Base-by-base conservation (phyloP, 2,888 invertebrate species). In the Hylaea fasciaria region DNA sequence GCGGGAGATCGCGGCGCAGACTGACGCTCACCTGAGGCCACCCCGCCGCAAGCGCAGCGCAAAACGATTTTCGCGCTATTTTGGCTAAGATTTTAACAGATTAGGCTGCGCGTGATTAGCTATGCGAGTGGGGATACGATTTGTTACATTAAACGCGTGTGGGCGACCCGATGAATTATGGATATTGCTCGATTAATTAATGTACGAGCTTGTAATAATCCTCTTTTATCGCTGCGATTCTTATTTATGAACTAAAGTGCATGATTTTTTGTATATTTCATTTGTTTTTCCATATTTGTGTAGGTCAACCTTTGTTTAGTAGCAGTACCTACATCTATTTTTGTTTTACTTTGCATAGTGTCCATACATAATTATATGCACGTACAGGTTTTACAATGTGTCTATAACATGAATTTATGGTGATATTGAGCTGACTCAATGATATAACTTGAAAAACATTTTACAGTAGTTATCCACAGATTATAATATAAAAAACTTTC, bases 21-120 rank as follows among this genome's bases (percentile, higher is more conserved):
- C 91, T 91, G 90, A 91, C 87, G 89, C 80, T 84, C 85, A 86
- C 86, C 85, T 86, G 85, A 68, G 78, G 79, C 77, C 85, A 81
- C 83, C 81, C 85, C 87, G 82, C 80, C 87, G 86, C 86, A 83
- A 75, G 87, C 89, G 88, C 89, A 85, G 71, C 78, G 83, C 85
- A 83, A 85, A 86, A 87, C 88, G 82, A 87, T 91, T 91, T 92
- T 92, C 90, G 91, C 91, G 91, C 91, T 91, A 92, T 91, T 92
- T 91, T 88, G 90, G 90, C 90, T 88, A 90, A 90, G 85, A 90
- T 89, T 83, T 89, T 87, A 85, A 85, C 89, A 84, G 86, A 89
- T 89, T 90, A 89, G 89, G 84, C 89, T 87, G 83, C 85, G 83
- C 84, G 78, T 87, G 86, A 89, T 89, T 89, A 91, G 83, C 81